Evolutionary conservation across 37 sponge, comb jelly and placozoan genomes (phyloP), one percentile per base, ranked within the genome.

Genomic region (Tethya wilhelma): DNA sequence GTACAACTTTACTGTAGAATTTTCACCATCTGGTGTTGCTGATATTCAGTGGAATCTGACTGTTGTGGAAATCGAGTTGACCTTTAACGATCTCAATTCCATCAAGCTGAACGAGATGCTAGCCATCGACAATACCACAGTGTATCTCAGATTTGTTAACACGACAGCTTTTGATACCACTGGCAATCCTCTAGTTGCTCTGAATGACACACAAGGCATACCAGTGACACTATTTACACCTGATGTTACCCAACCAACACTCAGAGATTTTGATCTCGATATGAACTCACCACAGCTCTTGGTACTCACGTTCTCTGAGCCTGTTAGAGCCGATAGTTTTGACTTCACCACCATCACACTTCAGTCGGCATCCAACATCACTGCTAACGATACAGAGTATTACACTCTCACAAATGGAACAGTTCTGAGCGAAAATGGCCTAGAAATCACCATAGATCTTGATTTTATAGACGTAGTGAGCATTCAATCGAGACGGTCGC

Each of bases 291-390:
- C 69, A 55, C 38, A 59, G 6, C 73, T 67, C 17, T 78, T 96
- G 0, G 40, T 60, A 19, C 81, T 96, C 17, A 74, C 86, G 36
- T 93, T 96, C 82, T 86, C 85, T 44, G 97, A 96, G 67, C 90
- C 97, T 37, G 86, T 96, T 7, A 75, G 69, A 33, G 63, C 76
- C 28, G 20, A 41, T 17, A 75, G 59, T 65, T 30, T 90, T 44
- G 32, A 68, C 44, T 84, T 81, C 38, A 55, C 76, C 3, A 30
- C 76, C 42, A 90, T 94, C 44, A 90, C 91, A 38, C 81, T 94
- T 8, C 91, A 87, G 59, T 79, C 91, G 0, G 38, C 22, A 38
- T 6, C 32, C 2, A 87, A 87, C 38, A 63, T 60, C 38, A 66
- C 65, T 4, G 32, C 37, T 23, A 74, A 58, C 29, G 66, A 23